Evolutionary conservation across 2,888 invertebrate species (phyloP), one percentile per base, ranked within the genome.

Genomic region (Sesia apiformis): DNA sequence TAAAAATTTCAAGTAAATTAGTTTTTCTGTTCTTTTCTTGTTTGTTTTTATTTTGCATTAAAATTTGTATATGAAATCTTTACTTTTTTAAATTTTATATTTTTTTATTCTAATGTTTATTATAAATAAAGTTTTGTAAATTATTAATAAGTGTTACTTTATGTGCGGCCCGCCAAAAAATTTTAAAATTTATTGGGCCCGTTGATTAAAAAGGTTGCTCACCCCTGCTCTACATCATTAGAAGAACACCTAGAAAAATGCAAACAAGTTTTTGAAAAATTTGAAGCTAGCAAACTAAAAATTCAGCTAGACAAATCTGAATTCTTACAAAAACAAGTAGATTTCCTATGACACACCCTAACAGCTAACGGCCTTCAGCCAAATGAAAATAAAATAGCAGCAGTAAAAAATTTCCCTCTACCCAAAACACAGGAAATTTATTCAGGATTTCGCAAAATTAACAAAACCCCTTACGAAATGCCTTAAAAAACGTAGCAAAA

Each of bases 391-490:
- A 68, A 70, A 56, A 59, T 63, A 4, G 53, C 58, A 53, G 56
- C 59, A 0, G 59, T 69, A 0, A 40, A 41, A 52, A 55, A 57
- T 8, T 55, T 57, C 5, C 56, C 67, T 8, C 43, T 51, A 4
- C 70, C 71, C 3, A 59, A 60, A 53, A 54, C 23, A 38, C 57
- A 56, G 0, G 6, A 62, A 71, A 43, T 82, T 79, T 54, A 78
- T 82, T 0, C 53, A 58, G 39, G 55, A 73, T 5, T 79, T 74
- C 53, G 60, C 72, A 1, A 63, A 66, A 52, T 55, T 68, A 3
- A 62, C 73, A 0, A 65, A 68, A 56, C 62, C 66, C 23, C 38
- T 54, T 40, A 54, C 54, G 6, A 38, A 6, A 41, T 51, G 46
- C n/a, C 50, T 54, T 7, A 54, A 42, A 50, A n/a, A 60, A 60